Evolutionary conservation across 2,888 invertebrate species (phyloP).

Genomic region (Pelosia muscerda): DNA sequence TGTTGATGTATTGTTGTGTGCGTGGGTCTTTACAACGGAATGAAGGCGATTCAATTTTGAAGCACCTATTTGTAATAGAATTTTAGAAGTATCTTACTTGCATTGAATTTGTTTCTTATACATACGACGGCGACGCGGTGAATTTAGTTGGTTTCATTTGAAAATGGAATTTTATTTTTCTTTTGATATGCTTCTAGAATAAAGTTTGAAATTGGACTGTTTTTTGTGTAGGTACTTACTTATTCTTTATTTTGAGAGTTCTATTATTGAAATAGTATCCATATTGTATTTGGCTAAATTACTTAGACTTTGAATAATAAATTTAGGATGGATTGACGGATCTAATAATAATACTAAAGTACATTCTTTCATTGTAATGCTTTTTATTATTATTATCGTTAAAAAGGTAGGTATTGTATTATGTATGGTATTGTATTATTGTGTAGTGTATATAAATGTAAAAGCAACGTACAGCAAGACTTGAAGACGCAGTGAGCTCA

Average conservation of each 20-base stretch:
- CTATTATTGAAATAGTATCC: background rate
- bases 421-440: too few species aligned
- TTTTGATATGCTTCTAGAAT: background rate
- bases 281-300: background rate
- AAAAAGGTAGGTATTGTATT: too few species aligned
- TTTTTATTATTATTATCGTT: too few species aligned
- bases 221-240: too few species aligned
- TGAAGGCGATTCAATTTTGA: slow-evolving; percentile 43
- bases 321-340: background rate
- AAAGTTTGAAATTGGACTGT: background rate
- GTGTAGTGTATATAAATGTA: too few species aligned
- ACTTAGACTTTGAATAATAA: background rate
- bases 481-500: too few species aligned
- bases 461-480: too few species aligned
- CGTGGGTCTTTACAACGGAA: slow-evolving; percentile 33
- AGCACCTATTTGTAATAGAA: slow-evolving; percentile 44
- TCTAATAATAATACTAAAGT: too few species aligned
- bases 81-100: slow-evolving; percentile 30
- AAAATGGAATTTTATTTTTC: slow-evolving; percentile 16
- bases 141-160: slow-evolving; percentile 9
- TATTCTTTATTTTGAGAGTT: background rate
- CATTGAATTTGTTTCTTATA: slow-evolving; percentile 30
- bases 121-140: too few species aligned
- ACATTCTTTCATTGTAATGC: too few species aligned
- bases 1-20: slow-evolving; percentile 56